phyloP scores from a whole-genome alignment of 1,140 invertebrate genomes.

The Octopus sinensis region DNA sequence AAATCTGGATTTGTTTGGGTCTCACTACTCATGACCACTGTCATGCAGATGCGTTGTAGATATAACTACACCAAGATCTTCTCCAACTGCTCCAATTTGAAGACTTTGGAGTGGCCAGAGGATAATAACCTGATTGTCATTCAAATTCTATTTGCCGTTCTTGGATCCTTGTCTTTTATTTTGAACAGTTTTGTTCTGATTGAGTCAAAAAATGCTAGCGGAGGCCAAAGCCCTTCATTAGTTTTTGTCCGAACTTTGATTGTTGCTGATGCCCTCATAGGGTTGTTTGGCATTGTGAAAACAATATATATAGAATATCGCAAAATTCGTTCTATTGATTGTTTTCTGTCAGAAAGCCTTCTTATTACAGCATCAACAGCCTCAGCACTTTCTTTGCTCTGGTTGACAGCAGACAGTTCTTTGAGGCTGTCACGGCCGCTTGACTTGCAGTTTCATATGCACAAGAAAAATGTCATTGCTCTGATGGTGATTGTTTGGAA shows the following conservation, averaged over 20 bases:
- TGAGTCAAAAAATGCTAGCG: constrained; percentile 37
- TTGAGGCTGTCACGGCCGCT: constrained; percentile 35
- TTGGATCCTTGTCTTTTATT: constrained; percentile 25
- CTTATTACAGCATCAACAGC: constrained; percentile 41
- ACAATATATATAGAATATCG: constrained; percentile 31
- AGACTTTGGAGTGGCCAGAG: background rate
- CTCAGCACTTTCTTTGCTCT: constrained; percentile 32
- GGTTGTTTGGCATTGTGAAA: constrained; percentile 44
- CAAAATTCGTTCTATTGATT: constrained; percentile 33
- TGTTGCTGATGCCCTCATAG: constrained; percentile 38
- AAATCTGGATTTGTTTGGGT: background rate
- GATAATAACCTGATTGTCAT: background rate
- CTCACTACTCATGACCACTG: background rate
- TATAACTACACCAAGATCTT: background rate
- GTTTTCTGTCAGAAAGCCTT: constrained; percentile 50
- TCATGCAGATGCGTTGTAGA: background rate
- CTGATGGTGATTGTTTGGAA: constrained; percentile 46
- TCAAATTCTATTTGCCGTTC: background rate
- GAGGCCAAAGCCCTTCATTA: constrained; percentile 38
- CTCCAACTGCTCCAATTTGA: background rate
- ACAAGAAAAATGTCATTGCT: constrained; percentile 42
- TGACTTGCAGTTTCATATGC: constrained; percentile 27
- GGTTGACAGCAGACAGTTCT: constrained; percentile 41
- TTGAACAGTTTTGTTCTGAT: constrained; percentile 30
- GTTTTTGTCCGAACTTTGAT: constrained; percentile 45